Percentiles rank a stretch among this genome's conserved stretches.
Evolutionary conservation across 2,797 vertebrate species (phyloP).

Genomic region (Dromococcyx pavoninus): DNA sequence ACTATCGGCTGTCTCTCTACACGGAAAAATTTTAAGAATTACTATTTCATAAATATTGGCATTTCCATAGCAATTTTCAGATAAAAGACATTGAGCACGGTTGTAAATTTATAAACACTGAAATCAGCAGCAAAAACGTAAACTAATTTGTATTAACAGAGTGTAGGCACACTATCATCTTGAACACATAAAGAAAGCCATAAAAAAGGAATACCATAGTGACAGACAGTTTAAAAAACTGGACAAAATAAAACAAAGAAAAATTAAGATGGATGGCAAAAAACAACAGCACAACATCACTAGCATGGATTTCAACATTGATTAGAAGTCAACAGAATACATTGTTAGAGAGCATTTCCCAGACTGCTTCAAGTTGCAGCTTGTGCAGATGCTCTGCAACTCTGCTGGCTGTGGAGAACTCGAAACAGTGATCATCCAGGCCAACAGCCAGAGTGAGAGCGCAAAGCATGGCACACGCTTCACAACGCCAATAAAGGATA

Average conservation of each 20-base stretch:
- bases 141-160: background rate
- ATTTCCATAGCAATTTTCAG: background rate
- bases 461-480: background rate
- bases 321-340: background rate
- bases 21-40: background rate
- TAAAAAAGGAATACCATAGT: background rate
- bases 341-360: background rate
- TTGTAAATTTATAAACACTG: background rate
- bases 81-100: background rate
- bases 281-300: background rate
- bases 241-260: background rate
- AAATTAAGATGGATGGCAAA: background rate
- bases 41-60: background rate
- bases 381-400: background rate
- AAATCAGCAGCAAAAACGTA: background rate
- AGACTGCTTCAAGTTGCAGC: background rate
- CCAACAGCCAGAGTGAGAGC: background rate
- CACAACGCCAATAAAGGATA: background rate
- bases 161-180: background rate
- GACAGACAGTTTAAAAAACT: background rate
- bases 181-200: background rate
- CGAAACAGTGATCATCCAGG: background rate
- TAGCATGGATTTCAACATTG: background rate
- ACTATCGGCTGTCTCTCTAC: slow-evolving; percentile 47
- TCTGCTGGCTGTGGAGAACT: background rate